Percentiles rank a stretch among this genome's conserved stretches.
phyloP scores from a whole-genome alignment of 2,113 vertebrate genomes.

The Sander lucioperca region DNA sequence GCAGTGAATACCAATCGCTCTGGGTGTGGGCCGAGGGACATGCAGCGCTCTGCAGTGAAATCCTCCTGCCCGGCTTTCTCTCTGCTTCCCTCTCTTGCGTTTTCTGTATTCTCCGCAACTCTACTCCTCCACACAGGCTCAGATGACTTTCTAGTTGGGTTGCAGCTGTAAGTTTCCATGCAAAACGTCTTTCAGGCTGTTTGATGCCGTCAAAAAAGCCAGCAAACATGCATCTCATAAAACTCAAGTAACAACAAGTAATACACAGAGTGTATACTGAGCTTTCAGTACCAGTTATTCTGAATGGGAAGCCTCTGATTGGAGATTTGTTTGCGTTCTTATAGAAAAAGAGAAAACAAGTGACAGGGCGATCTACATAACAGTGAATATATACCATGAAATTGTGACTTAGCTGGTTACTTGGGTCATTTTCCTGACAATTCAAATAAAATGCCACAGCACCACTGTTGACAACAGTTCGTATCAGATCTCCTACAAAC shows the following conservation, averaged over 20 bases:
- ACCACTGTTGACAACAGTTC: too few relatives aligned
- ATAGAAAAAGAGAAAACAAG: too few relatives aligned
- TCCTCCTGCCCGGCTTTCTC: conserved; percentile 19
- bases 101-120: conserved; percentile 33
- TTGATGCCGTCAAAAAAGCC: conserved; percentile 17
- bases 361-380: neutral
- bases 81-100: neutral
- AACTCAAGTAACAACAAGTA: conserved; percentile 15
- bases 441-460: too few relatives aligned
- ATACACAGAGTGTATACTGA: neutral
- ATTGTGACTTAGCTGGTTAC: neutral
- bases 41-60: conserved; percentile 43
- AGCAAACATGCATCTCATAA: conserved; percentile 25
- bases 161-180: conserved; percentile 39
- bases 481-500: too few relatives aligned
- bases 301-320: neutral
- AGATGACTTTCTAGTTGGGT: conserved; percentile 43
- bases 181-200: conserved; percentile 7
- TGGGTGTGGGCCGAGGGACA: conserved; percentile 41
- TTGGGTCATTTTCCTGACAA: neutral
- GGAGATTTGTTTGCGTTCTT: neutral
- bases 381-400: neutral
- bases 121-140: conserved; percentile 17
- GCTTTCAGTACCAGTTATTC: too few relatives aligned
- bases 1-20: conserved; percentile 66